Conservation (phyloP, 2,888 invertebrate species). For the Copidosoma aretas region DNA sequence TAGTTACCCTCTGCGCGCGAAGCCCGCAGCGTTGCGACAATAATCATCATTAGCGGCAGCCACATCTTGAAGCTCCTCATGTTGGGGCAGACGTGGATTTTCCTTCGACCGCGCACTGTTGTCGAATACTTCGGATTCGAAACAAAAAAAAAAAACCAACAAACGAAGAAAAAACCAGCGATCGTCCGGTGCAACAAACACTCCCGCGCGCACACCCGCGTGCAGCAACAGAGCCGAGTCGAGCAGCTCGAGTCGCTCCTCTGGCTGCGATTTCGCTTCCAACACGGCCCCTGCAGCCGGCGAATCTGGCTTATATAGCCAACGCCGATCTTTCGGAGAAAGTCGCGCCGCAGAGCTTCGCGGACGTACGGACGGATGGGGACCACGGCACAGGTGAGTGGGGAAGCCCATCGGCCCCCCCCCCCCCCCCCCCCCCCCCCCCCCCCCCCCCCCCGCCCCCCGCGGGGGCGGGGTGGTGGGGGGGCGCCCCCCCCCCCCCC, state of each 20-base stretch:
- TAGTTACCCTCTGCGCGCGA: slow-evolving; percentile 57
- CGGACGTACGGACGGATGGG: not conserved
- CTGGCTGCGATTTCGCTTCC: slow-evolving; percentile 57
- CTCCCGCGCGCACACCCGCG: slow-evolving; percentile 31
- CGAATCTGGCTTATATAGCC: slow-evolving; percentile 61
- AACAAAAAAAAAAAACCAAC: slow-evolving; percentile 11
- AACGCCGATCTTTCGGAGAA: slow-evolving; percentile 60
- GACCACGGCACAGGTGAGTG: slow-evolving; percentile 27
- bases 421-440: no score
- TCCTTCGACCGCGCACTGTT: slow-evolving; percentile 1
- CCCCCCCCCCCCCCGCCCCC: no score
- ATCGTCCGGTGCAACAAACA: not conserved
- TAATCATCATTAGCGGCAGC: slow-evolving; percentile 53
- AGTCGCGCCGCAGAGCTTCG: slow-evolving; percentile 45
- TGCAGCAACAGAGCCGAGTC: slow-evolving; percentile 27
- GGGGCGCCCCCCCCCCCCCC: no score
- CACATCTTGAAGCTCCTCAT: slow-evolving; percentile 55
- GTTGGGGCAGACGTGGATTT: slow-evolving; percentile 26
- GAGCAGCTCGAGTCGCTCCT: slow-evolving; percentile 46
- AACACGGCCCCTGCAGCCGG: slow-evolving; percentile 59
- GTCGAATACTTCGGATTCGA: not conserved
- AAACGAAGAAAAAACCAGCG: not conserved
- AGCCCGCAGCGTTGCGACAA: slow-evolving; percentile 53
- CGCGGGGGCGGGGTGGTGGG: no score
- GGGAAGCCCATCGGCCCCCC: slow-evolving; percentile 12